Conservation (phyloP, 2,113 vertebrate genomes). For the Phalacrocorax brasilianus region DNA sequence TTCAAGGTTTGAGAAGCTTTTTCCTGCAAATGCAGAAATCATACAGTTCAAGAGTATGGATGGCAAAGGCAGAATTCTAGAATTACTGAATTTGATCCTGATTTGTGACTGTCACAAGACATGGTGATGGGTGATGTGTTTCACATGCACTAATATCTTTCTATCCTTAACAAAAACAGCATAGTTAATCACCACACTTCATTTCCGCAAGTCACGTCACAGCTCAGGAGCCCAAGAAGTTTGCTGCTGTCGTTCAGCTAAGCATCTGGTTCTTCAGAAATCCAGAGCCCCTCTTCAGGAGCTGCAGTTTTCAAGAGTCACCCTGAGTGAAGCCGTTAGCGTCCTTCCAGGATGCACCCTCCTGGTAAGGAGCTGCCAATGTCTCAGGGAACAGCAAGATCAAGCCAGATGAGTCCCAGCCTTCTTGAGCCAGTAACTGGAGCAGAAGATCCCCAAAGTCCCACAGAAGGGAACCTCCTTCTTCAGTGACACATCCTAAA, state of each 20-base stretch:
- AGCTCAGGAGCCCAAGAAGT: neutral
- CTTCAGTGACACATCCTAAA: neutral
- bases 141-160: neutral
- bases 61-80: neutral
- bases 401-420: neutral
- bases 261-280: neutral
- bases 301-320: neutral
- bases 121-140: neutral
- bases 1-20: neutral
- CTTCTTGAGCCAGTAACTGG: neutral
- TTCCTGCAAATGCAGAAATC: neutral
- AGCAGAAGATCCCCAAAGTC: neutral
- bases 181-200: neutral
- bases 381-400: neutral
- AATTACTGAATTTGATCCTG: neutral
- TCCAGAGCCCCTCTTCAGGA: neutral
- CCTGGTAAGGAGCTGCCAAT: neutral
- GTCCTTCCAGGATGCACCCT: neutral
- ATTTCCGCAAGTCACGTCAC: neutral
- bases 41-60: fast-evolving
- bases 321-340: neutral
- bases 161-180: neutral
- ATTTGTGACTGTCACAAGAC: neutral
- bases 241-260: neutral
- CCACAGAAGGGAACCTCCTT: neutral